Base-by-base conservation (phyloP, 2,797 vertebrate species). In the Poeciliopsis turneri region DNA sequence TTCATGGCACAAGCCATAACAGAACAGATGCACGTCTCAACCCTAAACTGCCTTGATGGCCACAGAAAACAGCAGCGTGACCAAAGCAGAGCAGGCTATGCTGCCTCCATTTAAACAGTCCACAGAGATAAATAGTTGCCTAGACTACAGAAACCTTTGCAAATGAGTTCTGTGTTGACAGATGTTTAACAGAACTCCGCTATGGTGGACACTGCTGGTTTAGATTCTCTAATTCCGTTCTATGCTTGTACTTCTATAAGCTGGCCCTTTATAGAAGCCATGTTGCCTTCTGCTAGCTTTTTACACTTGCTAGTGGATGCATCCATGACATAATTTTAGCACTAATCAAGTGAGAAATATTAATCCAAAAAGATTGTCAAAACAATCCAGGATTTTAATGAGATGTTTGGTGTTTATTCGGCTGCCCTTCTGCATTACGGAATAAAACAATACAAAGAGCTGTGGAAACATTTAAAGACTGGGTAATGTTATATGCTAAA, bases 211-310 rank as follows among this genome's bases (percentile, higher is more conserved):
- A 61, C 5, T 33, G 59, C 30, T 88, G 82, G 77, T 80, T 80
- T 72, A 73, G 83, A 86, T 85, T 85, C 85, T 73, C 68, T 79
- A 85, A 88, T 85, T 80, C 78, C 78, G 86, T 86, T 86, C 87
- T 88, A 92, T 23, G 61, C 75, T 69, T 87, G 82, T 86, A 88
- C 84, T 53, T 53, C 49, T 25, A 10, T 10, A 53, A 89, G 85
- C 72, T 82, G 69, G 74, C 72, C 78, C 78, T 36, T 68, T 23
- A 41, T 68, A 68, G 36, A 39, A 25, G 20, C 33, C 33, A 41
- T 39, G 18, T 66, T 66, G 8, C 25, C 33, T 66, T 39, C 10
- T 2, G 9, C 20, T 39, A 25, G 33, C 64, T 66, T 41, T 39
- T 68, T 41, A 23, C 20, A 41, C 4, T 39, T 23, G 36, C 64